Conservation (phyloP, 2,888 invertebrate species). For the Watsonalla cultraria region DNA sequence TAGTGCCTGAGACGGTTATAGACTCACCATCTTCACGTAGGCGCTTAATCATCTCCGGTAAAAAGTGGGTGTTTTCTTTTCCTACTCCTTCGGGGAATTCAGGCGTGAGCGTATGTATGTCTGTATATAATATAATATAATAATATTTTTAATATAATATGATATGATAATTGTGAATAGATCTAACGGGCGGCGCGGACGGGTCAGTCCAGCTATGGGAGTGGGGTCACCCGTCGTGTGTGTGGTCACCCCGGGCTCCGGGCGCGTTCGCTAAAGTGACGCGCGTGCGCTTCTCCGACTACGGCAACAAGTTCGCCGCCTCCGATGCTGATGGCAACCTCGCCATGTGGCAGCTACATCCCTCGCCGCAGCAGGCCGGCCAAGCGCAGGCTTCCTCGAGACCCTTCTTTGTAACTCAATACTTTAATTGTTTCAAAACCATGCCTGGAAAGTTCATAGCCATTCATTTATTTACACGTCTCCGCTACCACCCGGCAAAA, state of each 20-base stretch:
- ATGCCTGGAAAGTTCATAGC: no score
- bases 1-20: no score
- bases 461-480: no score
- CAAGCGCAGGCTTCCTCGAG: slow-evolving; percentile 79
- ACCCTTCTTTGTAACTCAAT: slow-evolving; percentile 90
- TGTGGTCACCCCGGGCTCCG: slow-evolving; percentile 93
- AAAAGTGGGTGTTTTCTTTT: no score
- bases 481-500: no score
- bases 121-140: no score
- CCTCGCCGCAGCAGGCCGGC: slow-evolving; percentile 76
- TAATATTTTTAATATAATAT: no score
- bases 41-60: no score
- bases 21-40: no score
- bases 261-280: slow-evolving; percentile 98
- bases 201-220: slow-evolving; percentile 98
- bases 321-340: slow-evolving; percentile 98
- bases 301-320: slow-evolving; percentile 99
- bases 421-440: neutral
- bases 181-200: slow-evolving; percentile 96
- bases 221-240: slow-evolving; percentile 96
- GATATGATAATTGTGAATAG: slow-evolving; percentile 74
- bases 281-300: slow-evolving; percentile 95
- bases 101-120: no score
- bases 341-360: slow-evolving; percentile 95
- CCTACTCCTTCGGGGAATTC: no score